Evolutionary conservation across 1,140 invertebrate genomes (phyloP).

Genomic region (Nephotettix cincticeps): DNA sequence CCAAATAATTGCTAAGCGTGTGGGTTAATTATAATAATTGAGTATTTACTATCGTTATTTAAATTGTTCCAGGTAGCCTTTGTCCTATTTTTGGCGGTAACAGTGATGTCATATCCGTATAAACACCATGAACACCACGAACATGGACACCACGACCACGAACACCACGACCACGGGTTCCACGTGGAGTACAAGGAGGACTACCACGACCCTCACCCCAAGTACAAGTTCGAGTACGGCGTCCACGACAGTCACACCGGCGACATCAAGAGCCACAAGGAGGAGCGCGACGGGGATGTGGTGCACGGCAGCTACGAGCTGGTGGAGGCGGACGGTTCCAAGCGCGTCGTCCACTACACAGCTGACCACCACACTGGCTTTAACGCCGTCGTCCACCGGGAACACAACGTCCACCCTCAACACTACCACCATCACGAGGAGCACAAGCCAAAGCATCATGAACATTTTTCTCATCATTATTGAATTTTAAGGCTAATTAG

Average conservation of each 20-base stretch:
- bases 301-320: slow-evolving; percentile 37
- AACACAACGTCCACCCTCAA: not conserved
- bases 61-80: too few species aligned
- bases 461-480: too few species aligned
- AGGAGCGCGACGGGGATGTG: slow-evolving; percentile 47
- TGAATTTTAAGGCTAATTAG: too few species aligned
- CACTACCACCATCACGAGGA: not conserved
- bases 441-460: slow-evolving; percentile 46
- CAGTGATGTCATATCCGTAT: not conserved
- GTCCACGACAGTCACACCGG: slow-evolving; percentile 52
- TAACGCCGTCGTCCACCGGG: slow-evolving; percentile 24
- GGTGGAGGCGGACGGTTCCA: slow-evolving; percentile 41
- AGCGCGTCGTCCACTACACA: slow-evolving; percentile 42
- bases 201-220: slow-evolving; percentile 40
- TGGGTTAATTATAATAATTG: too few species aligned
- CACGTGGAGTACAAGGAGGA: slow-evolving; percentile 10
- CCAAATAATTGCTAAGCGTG: too few species aligned
- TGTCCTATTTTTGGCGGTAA: not conserved
- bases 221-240: slow-evolving; percentile 54
- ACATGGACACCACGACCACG: not conserved
- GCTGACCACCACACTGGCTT: slow-evolving; percentile 40
- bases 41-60: too few species aligned
- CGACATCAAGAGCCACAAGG: slow-evolving; percentile 56
- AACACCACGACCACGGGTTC: not conserved
- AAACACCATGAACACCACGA: not conserved